These are phyloP conservation scores for Paralichthys olivaceus DNA, from an alignment of 2,113 vertebrate genomes.

Conservation along the genomic window DNA sequence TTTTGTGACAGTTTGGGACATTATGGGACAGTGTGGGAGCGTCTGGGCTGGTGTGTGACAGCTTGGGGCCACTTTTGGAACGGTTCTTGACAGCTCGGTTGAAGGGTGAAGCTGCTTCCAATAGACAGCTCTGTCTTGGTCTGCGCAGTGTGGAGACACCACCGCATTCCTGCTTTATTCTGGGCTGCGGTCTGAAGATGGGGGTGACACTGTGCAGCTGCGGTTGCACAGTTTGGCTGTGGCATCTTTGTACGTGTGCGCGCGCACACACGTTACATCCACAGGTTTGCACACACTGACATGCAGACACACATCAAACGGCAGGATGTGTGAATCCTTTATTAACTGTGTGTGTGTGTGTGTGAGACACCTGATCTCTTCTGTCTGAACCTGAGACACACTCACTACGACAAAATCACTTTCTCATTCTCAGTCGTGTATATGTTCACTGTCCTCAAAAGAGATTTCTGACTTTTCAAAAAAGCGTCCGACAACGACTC, in stretches of 20 bases:
- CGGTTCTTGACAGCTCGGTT: conserved; percentile 34
- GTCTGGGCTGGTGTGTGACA: conserved; percentile 10
- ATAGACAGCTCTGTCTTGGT: conserved; percentile 49
- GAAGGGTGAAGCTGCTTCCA: conserved; percentile 58
- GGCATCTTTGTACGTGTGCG: conserved; percentile 45
- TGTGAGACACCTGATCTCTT: conserved; percentile 39
- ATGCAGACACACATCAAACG: conserved; percentile 30
- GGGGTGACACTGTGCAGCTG: conserved; percentile 71
- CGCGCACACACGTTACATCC: conserved; percentile 15
- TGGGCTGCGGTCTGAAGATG: conserved; percentile 71
- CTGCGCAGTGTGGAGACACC: conserved; percentile 57
- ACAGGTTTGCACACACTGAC: conserved; percentile 14
- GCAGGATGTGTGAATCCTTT: conserved; percentile 31
- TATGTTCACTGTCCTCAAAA: no score
- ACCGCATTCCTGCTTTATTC: conserved; percentile 78
- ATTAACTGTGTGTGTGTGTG: conserved; percentile 6
- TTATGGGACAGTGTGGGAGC: neutral
- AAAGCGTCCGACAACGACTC: no score
- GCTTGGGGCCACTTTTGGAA: conserved; percentile 37
- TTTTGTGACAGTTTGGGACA: conserved; percentile 19
- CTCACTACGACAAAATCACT: no score
- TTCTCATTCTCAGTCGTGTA: no score
- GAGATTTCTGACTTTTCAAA: no score
- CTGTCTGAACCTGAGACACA: neutral
- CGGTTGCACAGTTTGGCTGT: conserved; percentile 70